These are phyloP conservation scores for Hyla sarda DNA, from an alignment of 2,113 vertebrate species.

Conservation along the genomic window DNA sequence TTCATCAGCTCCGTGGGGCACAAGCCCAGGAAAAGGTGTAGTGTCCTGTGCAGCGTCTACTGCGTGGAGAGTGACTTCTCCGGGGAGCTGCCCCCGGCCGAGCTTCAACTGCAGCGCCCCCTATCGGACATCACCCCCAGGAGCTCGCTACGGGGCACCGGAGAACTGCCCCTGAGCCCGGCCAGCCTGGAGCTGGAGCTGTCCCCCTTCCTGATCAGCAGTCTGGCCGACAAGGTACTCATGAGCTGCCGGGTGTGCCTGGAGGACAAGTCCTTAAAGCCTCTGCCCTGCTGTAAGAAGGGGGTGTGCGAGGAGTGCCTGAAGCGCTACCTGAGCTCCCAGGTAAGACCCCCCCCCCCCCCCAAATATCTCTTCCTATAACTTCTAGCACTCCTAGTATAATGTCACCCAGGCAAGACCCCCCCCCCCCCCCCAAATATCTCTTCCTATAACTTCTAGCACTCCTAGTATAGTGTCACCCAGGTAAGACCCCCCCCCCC, in stretches of 20 bases:
- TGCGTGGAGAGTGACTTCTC: conserved; percentile 76
- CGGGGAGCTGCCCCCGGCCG: conserved; percentile 8
- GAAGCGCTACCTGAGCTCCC: conserved; percentile 89
- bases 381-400: too few relatives aligned
- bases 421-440: too few relatives aligned
- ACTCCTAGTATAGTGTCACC: too few relatives aligned
- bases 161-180: conserved; percentile 41
- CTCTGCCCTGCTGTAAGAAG: conserved; percentile 91
- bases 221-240: conserved; percentile 69
- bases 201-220: conserved; percentile 70
- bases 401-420: too few relatives aligned
- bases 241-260: conserved; percentile 91
- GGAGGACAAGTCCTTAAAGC: conserved; percentile 84
- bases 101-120: conserved; percentile 15
- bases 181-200: conserved; percentile 71
- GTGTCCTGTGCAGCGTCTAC: conserved; percentile 86
- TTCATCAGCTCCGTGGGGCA: background rate
- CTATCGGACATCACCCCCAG: conserved; percentile 32
- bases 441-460: too few relatives aligned
- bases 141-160: conserved; percentile 38
- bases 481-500: too few relatives aligned
- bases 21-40: conserved; percentile 70
- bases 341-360: too few relatives aligned
- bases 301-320: conserved; percentile 95
- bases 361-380: too few relatives aligned